phyloP scores from a whole-genome alignment of 2,888 invertebrate genomes.

The Trissoscelio sp. region DNA sequence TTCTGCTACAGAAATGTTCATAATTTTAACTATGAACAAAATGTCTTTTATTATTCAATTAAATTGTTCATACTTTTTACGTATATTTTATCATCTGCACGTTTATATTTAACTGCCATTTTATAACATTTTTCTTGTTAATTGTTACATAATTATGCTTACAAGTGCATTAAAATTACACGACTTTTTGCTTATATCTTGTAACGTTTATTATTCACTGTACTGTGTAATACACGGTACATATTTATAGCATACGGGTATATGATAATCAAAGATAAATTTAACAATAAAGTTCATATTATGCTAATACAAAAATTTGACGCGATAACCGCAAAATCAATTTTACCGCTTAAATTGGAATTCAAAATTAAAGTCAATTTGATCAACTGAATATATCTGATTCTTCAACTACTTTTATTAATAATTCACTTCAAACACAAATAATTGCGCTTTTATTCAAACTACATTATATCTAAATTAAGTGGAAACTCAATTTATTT shows the following conservation, averaged over 20 bases:
- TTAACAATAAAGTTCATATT: neutral
- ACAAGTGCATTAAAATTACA: constrained; percentile 6
- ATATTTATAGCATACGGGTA: neutral
- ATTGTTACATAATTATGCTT: constrained; percentile 17
- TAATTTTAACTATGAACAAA: no score
- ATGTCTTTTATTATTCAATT: no score
- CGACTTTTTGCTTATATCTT: neutral
- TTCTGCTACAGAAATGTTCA: no score
- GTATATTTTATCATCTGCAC: no score
- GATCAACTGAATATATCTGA: neutral
- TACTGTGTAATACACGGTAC: neutral
- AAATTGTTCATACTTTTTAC: neutral
- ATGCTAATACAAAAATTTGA: neutral
- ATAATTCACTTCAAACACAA: neutral
- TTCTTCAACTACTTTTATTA: neutral
- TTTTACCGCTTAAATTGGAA: neutral
- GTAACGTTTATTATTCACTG: neutral
- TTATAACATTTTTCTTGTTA: constrained; percentile 1
- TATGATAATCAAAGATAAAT: neutral
- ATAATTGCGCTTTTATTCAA: no score
- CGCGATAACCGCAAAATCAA: neutral
- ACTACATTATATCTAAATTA: no score
- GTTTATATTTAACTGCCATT: neutral
- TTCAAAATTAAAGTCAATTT: neutral
- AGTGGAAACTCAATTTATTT: no score